Percentiles rank a stretch among this genome's conserved stretches.
Conservation (phyloP, 2,888 invertebrate species). For the Nymphalis polychloros region DNA sequence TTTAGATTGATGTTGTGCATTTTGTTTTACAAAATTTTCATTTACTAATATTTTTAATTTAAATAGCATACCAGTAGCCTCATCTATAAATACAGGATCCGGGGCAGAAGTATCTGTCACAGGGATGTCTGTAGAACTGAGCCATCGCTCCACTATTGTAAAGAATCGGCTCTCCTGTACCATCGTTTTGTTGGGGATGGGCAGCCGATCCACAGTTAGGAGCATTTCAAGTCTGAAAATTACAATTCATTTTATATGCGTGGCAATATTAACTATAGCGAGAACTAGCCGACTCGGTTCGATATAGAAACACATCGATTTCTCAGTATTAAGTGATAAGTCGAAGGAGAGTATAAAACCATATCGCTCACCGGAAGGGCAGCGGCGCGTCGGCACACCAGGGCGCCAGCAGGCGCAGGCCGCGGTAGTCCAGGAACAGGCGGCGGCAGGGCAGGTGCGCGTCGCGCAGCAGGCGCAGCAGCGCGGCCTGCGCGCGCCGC, state of each 20-base stretch:
- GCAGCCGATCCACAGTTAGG: conserved; percentile 90
- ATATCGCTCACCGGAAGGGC: conserved; percentile 65
- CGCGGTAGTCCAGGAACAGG: conserved; percentile 96
- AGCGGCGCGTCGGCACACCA: conserved; percentile 92
- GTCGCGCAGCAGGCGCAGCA: conserved; percentile 89
- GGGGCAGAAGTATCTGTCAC: conserved; percentile 54
- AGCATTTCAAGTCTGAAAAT: conserved; percentile 85
- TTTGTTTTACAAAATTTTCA: neutral
- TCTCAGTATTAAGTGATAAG: too few relatives aligned
- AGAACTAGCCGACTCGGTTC: too few relatives aligned
- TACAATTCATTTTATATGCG: neutral
- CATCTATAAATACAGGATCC: conserved; percentile 64
- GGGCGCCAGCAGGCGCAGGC: conserved; percentile 92
- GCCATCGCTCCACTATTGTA: conserved; percentile 92
- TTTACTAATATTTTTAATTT: neutral
- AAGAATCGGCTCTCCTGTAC: conserved; percentile 95
- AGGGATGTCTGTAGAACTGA: conserved; percentile 68
- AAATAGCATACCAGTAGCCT: conserved; percentile 61
- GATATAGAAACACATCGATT: too few relatives aligned
- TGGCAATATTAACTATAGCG: too few relatives aligned
- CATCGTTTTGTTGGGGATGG: conserved; percentile 96
- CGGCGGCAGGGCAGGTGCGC: conserved; percentile 92
- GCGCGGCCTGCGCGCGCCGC: conserved; percentile 86
- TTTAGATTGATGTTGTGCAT: neutral
- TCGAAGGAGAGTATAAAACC: too few relatives aligned